Base-by-base conservation (phyloP, 2,888 invertebrate genomes). In the Teinopalpus imperialis region DNA sequence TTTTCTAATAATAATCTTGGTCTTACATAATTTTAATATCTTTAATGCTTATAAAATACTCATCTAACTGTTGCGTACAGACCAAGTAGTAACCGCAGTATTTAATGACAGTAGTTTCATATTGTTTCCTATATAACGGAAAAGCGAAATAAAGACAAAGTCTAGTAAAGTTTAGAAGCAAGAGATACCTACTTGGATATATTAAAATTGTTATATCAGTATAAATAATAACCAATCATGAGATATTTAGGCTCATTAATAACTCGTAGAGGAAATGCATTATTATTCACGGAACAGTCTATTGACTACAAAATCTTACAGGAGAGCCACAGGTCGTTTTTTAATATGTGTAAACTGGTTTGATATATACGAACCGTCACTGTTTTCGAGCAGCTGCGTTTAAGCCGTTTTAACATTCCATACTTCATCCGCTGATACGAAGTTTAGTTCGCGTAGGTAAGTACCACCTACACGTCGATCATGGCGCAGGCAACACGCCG, bases 371-470 rank as follows among this genome's bases (percentile, higher is more conserved):
- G 34, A 12, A 34, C 34, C 9, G 21, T 16, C 31, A 31, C 31
- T 18, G 18, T 31, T 31, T 18, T 31, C 31, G 20, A 14, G 10
- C 14, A 14, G 13, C 23, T 14, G 35, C 8, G 24, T 35, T 10
- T 34, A 10, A 34, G 32, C 20, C 3, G 7, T 12, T 8, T 34
- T 5, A 18, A 34, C 32, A 21, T 21, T 34, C 20, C 16, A 16
- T 30, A 40, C 21, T 20, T 32, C 7, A 24, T 35, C 35, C 26
- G 16, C 8, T 16, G 7, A 9, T 6, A 23, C 35, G 26, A 42
- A 13, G 21, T 30, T 14, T 40, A 14, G 20, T 29, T 20, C 31
- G 23, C 12, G 34, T 34, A 12, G 21, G 9, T 18, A 27, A 32
- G 27, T 20, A 13, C 18, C n/a, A 23, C 9, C 23, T 8, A 32